Evolutionary conservation across 2,113 vertebrate species (phyloP).

Genomic region (Malurus elegans): DNA sequence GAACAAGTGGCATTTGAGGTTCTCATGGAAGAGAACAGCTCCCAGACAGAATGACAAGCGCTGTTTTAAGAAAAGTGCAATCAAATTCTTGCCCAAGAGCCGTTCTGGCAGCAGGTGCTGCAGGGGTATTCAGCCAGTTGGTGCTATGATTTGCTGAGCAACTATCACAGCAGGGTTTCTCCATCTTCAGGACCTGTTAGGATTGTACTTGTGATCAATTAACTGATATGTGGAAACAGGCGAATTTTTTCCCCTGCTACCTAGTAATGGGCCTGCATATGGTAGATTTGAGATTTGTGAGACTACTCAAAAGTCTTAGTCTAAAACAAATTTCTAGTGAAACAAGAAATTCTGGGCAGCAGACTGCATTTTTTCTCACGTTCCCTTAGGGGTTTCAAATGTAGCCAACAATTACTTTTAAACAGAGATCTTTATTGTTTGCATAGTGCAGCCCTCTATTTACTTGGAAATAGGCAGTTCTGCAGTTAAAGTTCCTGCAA

Average conservation of each 20-base stretch:
- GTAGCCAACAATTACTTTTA: conserved; percentile 2
- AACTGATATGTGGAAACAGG: neutral
- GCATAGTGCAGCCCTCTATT: neutral
- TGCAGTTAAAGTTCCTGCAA: conserved; percentile 7
- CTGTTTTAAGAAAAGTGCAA: neutral
- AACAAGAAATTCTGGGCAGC: conserved; percentile 7
- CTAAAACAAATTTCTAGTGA: neutral
- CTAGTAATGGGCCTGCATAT: neutral
- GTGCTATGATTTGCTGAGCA: neutral
- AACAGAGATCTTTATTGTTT: neutral
- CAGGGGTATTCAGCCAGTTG: neutral
- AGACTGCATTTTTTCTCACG: neutral
- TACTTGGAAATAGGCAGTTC: neutral
- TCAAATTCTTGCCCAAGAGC: neutral
- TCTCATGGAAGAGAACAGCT: neutral
- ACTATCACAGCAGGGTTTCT: neutral
- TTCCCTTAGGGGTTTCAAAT: neutral
- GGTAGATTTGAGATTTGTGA: neutral
- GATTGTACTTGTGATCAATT: neutral
- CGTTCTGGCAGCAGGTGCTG: neutral
- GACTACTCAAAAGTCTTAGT: neutral
- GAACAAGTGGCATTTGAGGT: neutral
- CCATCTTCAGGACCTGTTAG: neutral
- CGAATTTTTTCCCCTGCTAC: neutral
- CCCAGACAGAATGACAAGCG: neutral